Evolutionary conservation across 53 echinoderm and acorn worm genomes (phyloP), one percentile per base, ranked within the genome.

Genomic region (Paelopatides confundens): DNA sequence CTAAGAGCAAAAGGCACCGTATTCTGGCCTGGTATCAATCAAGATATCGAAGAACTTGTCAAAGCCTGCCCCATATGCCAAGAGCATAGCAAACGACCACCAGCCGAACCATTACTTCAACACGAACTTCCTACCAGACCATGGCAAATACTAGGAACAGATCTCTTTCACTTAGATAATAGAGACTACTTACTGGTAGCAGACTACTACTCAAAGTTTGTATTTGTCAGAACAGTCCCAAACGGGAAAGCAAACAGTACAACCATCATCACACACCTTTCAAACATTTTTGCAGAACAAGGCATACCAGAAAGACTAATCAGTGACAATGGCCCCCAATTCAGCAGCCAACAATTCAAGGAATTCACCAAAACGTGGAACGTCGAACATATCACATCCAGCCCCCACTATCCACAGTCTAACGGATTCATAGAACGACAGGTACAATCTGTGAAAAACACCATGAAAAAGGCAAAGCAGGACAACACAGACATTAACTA

Each of bases 161-260:
- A 94, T 58, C 26, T 91, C 17, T 94, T 94, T 62, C 50, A 47
- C 40, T 64, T 94, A 6, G 71, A 82, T 3, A 76, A 76, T 4
- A n/a, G 65, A 23, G 87, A 92, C 23, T 94, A 92, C 63, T 81
- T 94, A 4, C 10, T 89, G 0, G 54, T 90, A 8, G 94, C 92
- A 3, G 94, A 94, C 27, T 87, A 87, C 35, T 94, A 94, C 62
- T 94, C 94, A 1, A 92, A 92, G 63, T 92, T 92, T 52, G 69
- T 85, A 31, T 27, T 85, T 24, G 88, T 93, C 0, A 87, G 54
- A 46, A 49, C 71, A 8, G 79, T 93, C 49, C 77, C 79, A 13
- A 53, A 17, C 7, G 82, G 82, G 2, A 82, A 39, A 52, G 66
- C 76, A 21, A 81, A 69, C 5, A 94, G 92, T 52, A 21, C 35